Base-by-base conservation (phyloP, 35 echinoderm and acorn worm species). In the Lytechinus variegatus region DNA sequence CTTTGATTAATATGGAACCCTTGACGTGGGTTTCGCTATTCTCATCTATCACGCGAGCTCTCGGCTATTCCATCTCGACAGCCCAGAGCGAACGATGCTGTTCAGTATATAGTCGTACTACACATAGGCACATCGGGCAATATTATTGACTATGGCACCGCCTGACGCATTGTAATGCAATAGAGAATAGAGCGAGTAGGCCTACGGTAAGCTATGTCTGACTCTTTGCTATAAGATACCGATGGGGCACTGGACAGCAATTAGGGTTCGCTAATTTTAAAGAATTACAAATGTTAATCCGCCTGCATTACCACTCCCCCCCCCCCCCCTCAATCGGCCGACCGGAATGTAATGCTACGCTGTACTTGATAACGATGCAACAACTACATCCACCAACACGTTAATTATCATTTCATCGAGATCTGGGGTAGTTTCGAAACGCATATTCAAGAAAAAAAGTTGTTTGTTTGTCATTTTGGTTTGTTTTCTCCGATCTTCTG, bases 261-360 rank as follows among this genome's bases (percentile, higher is more conserved):
- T 93, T 93, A 93, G 27, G 14, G 28, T 55, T 55, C 54, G 92
- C 92, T 93, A 93, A 93, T 93, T 93, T 93, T 54, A 57, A 57
- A 57, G 55, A 93, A 55, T 93, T 93, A 8, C 52, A 28, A 93
- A 28, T 93, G 53, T 93, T n/a, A 79, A 79, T 79, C 66, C 66
- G 66, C 66, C 16, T 71, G 66, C 66, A 24, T 79, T 79, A 79
- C 57, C 16, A 10, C 16, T 21, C 61, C 5, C 61, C 61, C 66
- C 66, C 61, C 66, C 66, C 66, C 66, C 66, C 66, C 66, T 24
- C 16, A 6, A n/a, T 5, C 66, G 4, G n/a, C 66, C 14, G 21
- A 79, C 66, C 66, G 56, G 9, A 58, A 58, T 58, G 13, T 58
- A 58, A 58, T 13, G 56, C 1, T 58, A 58, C 56, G 56, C 56